Conservation (phyloP, 1,140 invertebrate genomes). For the Drosophila takahashii region DNA sequence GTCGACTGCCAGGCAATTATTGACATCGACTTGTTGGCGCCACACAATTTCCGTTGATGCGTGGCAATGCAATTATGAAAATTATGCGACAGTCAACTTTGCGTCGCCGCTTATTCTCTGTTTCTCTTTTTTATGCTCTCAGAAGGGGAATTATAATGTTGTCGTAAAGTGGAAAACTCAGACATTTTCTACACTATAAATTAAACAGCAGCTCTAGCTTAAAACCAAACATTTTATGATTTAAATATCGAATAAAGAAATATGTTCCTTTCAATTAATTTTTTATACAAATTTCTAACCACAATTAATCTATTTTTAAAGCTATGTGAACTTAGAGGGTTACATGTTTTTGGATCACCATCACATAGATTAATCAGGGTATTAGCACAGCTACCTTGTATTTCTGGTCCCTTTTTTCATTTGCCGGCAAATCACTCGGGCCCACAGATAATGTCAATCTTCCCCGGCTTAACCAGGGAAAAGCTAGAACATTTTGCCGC, state of each 20-base stretch:
- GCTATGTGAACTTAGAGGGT: no score
- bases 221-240: no score
- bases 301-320: no score
- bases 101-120: background rate
- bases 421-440: slow-evolving; percentile 55
- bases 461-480: slow-evolving; percentile 10
- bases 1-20: slow-evolving; percentile 56
- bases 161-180: background rate
- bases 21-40: slow-evolving; percentile 69
- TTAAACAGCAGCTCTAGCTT: background rate
- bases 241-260: no score
- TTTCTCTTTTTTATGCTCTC: background rate
- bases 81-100: slow-evolving; percentile 50
- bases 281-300: no score
- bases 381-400: slow-evolving; percentile 2
- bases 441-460: slow-evolving; percentile 58
- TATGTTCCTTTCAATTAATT: no score
- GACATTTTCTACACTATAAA: slow-evolving; percentile 8
- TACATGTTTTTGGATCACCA: background rate
- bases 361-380: slow-evolving; percentile 16
- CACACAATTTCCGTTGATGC: slow-evolving; percentile 64
- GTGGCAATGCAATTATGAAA: slow-evolving; percentile 74
- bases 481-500: slow-evolving; percentile 26
- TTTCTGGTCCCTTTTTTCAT: background rate
- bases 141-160: background rate